A percentile compares a stretch with the other conserved stretches of the same genome.
These are phyloP conservation scores for Tetheella fluctuosa DNA, from an alignment of 2,888 invertebrate species.

Conservation along the genomic window DNA sequence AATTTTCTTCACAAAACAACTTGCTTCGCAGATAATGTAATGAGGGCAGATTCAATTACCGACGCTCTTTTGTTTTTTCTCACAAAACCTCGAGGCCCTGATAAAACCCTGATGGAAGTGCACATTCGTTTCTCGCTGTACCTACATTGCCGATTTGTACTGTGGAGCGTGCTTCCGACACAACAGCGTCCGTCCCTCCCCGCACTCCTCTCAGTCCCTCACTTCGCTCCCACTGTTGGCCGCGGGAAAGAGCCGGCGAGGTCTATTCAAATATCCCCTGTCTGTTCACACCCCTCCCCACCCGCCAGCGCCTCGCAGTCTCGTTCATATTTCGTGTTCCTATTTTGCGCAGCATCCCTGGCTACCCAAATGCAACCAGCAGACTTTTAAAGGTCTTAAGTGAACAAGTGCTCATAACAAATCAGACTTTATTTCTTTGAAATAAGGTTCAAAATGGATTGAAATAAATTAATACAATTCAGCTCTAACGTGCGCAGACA, in stretches of 20 bases:
- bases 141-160: slow-evolving; percentile 78
- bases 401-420: slow-evolving; percentile 28
- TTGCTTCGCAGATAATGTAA: slow-evolving; percentile 74
- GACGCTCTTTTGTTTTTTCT: slow-evolving; percentile 70
- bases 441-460: slow-evolving; percentile 39
- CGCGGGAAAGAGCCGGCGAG: slow-evolving; percentile 72
- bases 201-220: slow-evolving; percentile 43
- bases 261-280: slow-evolving; percentile 82
- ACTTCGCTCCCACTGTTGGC: slow-evolving; percentile 44
- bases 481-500: slow-evolving; percentile 42
- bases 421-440: slow-evolving; percentile 32
- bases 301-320: slow-evolving; percentile 83
- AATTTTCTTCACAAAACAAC: slow-evolving; percentile 53
- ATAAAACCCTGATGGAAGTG: slow-evolving; percentile 75
- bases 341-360: slow-evolving; percentile 86
- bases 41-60: slow-evolving; percentile 77
- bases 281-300: slow-evolving; percentile 79
- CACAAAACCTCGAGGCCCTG: slow-evolving; percentile 49
- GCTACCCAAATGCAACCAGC: slow-evolving; percentile 78
- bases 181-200: slow-evolving; percentile 67
- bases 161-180: slow-evolving; percentile 75
- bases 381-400: slow-evolving; percentile 73
- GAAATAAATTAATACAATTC: slow-evolving; percentile 31
- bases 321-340: slow-evolving; percentile 84
- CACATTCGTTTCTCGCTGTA: slow-evolving; percentile 76